Conservation (phyloP, 1,140 invertebrate genomes). For the Nixonia krombeini region DNA sequence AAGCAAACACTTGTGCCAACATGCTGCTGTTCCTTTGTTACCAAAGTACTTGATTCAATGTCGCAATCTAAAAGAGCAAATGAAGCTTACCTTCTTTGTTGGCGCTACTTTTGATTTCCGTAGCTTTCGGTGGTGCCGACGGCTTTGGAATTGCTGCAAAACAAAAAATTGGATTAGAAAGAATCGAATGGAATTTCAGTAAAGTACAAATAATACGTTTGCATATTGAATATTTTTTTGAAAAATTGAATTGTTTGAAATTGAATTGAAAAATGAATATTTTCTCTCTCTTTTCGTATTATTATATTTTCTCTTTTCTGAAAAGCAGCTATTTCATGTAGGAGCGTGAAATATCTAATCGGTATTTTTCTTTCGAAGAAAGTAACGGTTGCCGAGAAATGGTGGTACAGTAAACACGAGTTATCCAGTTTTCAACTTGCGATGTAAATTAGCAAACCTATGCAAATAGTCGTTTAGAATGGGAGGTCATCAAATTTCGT, state of each 20-base stretch:
- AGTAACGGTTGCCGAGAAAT: no score
- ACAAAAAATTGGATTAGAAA: constrained; percentile 26
- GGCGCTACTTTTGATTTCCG: constrained; percentile 77
- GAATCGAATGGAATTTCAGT: no score
- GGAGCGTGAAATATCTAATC: no score
- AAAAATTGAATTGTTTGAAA: neutral
- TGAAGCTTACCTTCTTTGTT: constrained; percentile 78
- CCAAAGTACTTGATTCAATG: neutral
- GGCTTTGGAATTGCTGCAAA: constrained; percentile 80
- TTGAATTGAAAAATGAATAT: neutral
- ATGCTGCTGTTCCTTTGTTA: neutral
- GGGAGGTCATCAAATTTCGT: neutral
- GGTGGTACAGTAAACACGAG: no score
- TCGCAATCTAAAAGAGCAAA: neutral
- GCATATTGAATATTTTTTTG: constrained; percentile 6
- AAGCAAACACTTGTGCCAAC: neutral
- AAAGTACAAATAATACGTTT: no score
- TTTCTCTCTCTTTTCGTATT: neutral
- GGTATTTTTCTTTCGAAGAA: no score
- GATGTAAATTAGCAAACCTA: neutral
- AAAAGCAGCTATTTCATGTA: no score
- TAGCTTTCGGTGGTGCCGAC: constrained; percentile 77
- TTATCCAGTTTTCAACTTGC: no score
- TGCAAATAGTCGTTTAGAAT: neutral
- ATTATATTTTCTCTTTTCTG: no score